A percentile compares a stretch with the other conserved stretches of the same genome.
These are phyloP conservation scores for Drosophila suzukii DNA, from an alignment of 1,140 invertebrate species.

Conservation along the genomic window DNA sequence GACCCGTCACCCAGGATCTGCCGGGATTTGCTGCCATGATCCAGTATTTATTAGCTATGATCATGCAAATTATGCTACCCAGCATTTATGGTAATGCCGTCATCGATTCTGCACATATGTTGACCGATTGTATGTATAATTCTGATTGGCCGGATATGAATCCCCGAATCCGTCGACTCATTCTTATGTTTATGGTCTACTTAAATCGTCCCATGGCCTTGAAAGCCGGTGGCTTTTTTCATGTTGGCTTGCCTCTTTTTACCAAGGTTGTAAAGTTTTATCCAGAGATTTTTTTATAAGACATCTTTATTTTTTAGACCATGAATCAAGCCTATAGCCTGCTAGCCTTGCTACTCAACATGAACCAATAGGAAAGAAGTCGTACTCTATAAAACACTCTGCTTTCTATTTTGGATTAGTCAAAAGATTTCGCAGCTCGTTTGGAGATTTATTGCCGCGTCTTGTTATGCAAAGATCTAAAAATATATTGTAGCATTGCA, in stretches of 20 bases:
- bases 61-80: slow-evolving; percentile 60
- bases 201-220: slow-evolving; percentile 51
- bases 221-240: slow-evolving; percentile 59
- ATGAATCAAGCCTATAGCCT: slow-evolving; percentile 72
- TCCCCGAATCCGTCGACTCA: slow-evolving; percentile 39
- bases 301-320: slow-evolving; percentile 41
- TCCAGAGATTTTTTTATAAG: background rate
- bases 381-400: background rate
- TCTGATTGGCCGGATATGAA: slow-evolving; percentile 56
- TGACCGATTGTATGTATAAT: slow-evolving; percentile 45
- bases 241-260: slow-evolving; percentile 61
- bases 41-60: slow-evolving; percentile 57
- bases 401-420: slow-evolving; percentile 46
- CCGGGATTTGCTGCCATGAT: slow-evolving; percentile 41
- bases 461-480: slow-evolving; percentile 57
- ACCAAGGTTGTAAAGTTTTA: slow-evolving; percentile 53
- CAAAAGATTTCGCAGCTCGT: slow-evolving; percentile 32
- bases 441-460: slow-evolving; percentile 52
- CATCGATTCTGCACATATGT: slow-evolving; percentile 38
- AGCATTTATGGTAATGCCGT: slow-evolving; percentile 67
- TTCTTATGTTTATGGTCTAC: slow-evolving; percentile 57
- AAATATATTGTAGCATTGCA: slow-evolving; percentile 49
- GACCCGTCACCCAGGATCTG: slow-evolving; percentile 22
- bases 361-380: slow-evolving; percentile 39
- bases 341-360: slow-evolving; percentile 65